A percentile compares a stretch with the other conserved stretches of the same genome.
Evolutionary conservation across 2,113 vertebrate genomes (phyloP).

Genomic region (Collichthys lucidus): DNA sequence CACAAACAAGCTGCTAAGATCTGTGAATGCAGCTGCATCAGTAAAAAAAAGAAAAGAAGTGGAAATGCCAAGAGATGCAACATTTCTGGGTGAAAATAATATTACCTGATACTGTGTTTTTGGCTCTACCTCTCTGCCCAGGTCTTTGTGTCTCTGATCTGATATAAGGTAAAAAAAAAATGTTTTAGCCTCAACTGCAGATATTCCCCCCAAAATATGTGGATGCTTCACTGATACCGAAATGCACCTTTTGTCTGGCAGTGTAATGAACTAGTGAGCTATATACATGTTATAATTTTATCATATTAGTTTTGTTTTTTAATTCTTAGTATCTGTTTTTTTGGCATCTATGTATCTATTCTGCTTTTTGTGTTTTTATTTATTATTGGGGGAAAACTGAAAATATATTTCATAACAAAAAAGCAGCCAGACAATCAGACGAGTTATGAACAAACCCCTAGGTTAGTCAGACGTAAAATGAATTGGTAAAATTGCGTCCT

Average conservation of each 20-base stretch:
- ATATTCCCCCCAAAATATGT: too few relatives aligned
- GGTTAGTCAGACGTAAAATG: background rate
- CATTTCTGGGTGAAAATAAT: background rate
- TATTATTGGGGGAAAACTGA: background rate
- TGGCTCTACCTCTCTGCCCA: background rate
- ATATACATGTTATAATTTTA: background rate
- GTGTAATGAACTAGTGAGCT: background rate
- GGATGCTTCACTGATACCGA: background rate
- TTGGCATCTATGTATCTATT: background rate
- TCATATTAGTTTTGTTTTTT: background rate
- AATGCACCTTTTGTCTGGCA: background rate
- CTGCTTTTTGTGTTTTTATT: background rate
- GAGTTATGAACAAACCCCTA: background rate
- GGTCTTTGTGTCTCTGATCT: background rate
- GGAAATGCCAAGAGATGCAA: background rate
- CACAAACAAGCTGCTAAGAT: background rate
- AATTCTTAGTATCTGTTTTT: background rate
- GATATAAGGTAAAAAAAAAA: background rate
- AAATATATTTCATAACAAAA: background rate
- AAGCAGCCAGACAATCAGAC: background rate
- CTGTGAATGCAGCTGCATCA: conserved; percentile 1
- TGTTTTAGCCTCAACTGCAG: background rate
- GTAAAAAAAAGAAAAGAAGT: background rate
- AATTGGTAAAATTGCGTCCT: background rate
- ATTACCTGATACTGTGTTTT: background rate